Evolutionary conservation across 2,113 vertebrate genomes (phyloP).

Genomic region (Prinia subflava): DNA sequence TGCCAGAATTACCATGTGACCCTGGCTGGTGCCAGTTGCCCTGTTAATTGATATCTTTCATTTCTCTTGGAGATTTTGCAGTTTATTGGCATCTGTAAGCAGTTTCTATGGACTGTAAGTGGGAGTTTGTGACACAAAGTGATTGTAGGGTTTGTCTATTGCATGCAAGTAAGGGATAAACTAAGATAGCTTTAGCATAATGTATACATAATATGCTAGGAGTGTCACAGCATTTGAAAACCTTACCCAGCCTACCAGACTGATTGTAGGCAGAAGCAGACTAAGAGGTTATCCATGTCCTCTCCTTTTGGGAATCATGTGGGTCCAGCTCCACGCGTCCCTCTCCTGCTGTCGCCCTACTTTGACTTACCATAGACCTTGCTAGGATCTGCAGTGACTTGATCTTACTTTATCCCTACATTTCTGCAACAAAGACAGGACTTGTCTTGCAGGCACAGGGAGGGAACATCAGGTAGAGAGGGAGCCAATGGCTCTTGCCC

Average conservation of each 20-base stretch:
- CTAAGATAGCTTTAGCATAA: not conserved
- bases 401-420: not conserved
- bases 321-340: not conserved
- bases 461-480: not conserved
- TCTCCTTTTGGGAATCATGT: not conserved
- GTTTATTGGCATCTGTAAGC: not conserved
- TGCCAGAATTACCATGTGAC: not conserved
- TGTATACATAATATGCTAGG: not conserved
- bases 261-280: not conserved
- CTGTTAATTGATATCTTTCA: not conserved
- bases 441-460: not conserved
- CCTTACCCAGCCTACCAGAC: not conserved
- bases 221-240: not conserved
- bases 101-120: not conserved
- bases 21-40: not conserved
- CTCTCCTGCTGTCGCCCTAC: not conserved
- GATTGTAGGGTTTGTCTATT: not conserved
- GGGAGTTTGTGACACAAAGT: not conserved
- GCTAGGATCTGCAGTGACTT: not conserved
- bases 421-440: not conserved
- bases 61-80: not conserved
- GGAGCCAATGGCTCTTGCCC: not conserved
- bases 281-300: not conserved
- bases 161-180: not conserved
- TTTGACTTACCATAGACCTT: not conserved